These are phyloP conservation scores for Cololabis saira DNA, from an alignment of 2,113 vertebrate species.

Conservation along the genomic window DNA sequence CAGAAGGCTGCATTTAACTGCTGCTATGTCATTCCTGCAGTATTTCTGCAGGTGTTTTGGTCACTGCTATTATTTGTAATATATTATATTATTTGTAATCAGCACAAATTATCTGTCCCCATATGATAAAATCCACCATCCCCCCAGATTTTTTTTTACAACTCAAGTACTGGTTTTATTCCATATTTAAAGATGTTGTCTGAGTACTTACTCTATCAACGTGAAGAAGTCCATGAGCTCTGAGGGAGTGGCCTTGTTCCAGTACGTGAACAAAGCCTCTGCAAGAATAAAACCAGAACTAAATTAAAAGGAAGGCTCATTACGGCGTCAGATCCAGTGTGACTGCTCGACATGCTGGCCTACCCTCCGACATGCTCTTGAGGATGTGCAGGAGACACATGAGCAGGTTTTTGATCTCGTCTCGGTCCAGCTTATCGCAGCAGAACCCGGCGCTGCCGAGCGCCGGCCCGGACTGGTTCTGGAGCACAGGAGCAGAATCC, in stretches of 20 bases:
- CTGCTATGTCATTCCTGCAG: too few species aligned
- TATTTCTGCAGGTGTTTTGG: too few species aligned
- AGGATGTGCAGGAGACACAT: conserved; percentile 96
- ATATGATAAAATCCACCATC: too few species aligned
- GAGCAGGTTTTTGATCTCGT: conserved; percentile 94
- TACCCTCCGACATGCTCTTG: conserved; percentile 98
- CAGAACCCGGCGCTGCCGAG: conserved; percentile 88
- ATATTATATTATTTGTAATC: too few species aligned
- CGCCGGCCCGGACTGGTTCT: conserved; percentile 87
- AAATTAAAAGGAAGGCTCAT: not conserved
- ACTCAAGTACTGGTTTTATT: not conserved
- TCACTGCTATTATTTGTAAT: too few species aligned
- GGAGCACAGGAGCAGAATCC: not conserved
- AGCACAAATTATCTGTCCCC: too few species aligned
- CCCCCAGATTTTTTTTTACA: too few species aligned
- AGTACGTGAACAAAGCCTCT: conserved; percentile 96
- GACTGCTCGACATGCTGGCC: not conserved
- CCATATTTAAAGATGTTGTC: not conserved
- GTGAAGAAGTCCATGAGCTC: conserved; percentile 98
- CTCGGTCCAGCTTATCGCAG: conserved; percentile 93
- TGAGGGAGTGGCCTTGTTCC: conserved; percentile 93
- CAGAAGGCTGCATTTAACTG: too few species aligned
- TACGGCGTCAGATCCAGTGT: not conserved
- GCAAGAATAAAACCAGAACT: conserved; percentile 9
- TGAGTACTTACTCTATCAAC: conserved; percentile 90